Percentiles rank a stretch among this genome's conserved stretches.
phyloP scores from a whole-genome alignment of 2,797 vertebrate genomes.

The Ctenopoma kingsleyae region DNA sequence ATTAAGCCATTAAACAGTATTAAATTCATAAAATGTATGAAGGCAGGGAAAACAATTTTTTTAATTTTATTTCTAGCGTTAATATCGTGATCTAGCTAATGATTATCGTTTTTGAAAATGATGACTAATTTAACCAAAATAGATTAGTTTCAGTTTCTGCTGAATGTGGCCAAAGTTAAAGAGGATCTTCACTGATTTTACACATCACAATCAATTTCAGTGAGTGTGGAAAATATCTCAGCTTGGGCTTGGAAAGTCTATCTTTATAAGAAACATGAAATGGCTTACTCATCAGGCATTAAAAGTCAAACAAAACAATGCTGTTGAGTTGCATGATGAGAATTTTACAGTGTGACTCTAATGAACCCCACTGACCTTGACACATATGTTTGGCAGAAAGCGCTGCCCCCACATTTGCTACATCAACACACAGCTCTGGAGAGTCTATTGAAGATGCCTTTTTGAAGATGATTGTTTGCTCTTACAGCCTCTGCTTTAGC shows the following conservation, averaged over 20 bases:
- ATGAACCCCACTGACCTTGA: constrained; percentile 11
- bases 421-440: constrained; percentile 5
- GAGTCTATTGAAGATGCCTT: constrained; percentile 17
- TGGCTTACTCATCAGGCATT: background rate
- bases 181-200: background rate
- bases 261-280: background rate
- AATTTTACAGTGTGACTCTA: background rate
- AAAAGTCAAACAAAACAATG: constrained; percentile 6
- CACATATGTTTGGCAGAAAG: constrained; percentile 27
- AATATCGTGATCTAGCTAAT: no score
- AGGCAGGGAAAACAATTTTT: no score
- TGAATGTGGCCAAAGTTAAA: background rate
- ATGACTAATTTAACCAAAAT: background rate
- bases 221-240: background rate
- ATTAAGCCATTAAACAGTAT: background rate
- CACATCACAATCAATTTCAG: background rate
- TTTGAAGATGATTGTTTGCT: constrained; percentile 59
- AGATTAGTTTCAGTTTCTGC: no score
- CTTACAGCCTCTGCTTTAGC: constrained; percentile 32
- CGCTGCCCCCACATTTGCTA: constrained; percentile 18
- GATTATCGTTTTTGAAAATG: no score
- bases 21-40: no score
- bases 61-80: no score
- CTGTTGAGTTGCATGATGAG: background rate
- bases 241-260: background rate